phyloP scores from a whole-genome alignment of 2,888 invertebrate species.

The Catonia carolina region DNA sequence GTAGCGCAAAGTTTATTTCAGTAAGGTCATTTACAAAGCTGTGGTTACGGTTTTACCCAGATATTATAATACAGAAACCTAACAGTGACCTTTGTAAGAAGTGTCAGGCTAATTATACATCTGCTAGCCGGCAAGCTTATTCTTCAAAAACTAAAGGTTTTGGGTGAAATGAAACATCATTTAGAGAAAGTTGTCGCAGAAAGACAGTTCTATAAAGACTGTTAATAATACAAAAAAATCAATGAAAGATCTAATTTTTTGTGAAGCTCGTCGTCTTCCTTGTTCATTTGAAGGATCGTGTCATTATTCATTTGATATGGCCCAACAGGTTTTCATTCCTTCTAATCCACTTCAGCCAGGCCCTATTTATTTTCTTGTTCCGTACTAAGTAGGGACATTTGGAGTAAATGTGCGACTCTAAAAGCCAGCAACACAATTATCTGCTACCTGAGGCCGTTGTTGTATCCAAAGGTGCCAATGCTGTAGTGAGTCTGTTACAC shows the following conservation, averaged over 20 bases:
- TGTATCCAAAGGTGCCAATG: constrained; percentile 21
- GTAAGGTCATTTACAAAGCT: constrained; percentile 12
- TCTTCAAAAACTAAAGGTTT: not conserved
- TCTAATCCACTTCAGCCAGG: constrained; percentile 20
- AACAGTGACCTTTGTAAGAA: constrained; percentile 10
- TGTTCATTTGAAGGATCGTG: not conserved
- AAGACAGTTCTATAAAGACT: not conserved
- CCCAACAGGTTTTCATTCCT: too few species aligned
- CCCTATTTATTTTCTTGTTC: constrained; percentile 15
- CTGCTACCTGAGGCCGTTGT: constrained; percentile 21
- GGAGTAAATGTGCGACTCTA: constrained; percentile 25
- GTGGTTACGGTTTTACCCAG: constrained; percentile 1
- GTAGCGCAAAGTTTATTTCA: constrained; percentile 3
- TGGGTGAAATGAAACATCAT: constrained; percentile 15
- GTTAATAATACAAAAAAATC: not conserved
- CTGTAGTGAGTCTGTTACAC: constrained; percentile 23
- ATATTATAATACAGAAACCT: constrained; percentile 18
- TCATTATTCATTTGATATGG: constrained; percentile 20
- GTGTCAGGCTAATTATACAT: constrained; percentile 13
- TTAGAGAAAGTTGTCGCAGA: constrained; percentile 5
- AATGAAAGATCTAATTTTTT: not conserved
- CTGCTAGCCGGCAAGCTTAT: not conserved
- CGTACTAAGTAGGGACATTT: constrained; percentile 26
- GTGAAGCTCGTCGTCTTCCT: not conserved
- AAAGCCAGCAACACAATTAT: constrained; percentile 16